Evolutionary conservation across 2,888 invertebrate species (phyloP).

Genomic region (Drosophila antonietae): DNA sequence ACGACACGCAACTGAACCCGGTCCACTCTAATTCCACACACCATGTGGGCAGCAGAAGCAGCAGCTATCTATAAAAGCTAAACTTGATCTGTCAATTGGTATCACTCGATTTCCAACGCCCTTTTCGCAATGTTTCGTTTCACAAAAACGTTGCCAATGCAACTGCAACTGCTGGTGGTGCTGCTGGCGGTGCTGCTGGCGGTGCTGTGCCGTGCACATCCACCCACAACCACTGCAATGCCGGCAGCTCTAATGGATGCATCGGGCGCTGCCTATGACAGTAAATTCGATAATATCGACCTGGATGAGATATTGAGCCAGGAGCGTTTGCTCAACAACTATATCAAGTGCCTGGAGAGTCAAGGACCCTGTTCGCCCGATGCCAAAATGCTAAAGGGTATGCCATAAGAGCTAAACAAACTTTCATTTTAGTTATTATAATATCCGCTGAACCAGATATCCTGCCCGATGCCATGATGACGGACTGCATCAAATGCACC

Average conservation of each 20-base stretch:
- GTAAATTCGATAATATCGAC: conserved; percentile 89
- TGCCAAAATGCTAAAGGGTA: conserved; percentile 89
- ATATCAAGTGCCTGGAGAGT: conserved; percentile 88
- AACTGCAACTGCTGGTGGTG: not conserved
- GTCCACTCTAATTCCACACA: not conserved
- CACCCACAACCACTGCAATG: conserved; percentile 61
- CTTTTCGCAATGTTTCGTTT: conserved; percentile 28
- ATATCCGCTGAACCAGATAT: conserved; percentile 85
- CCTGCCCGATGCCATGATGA: conserved; percentile 89
- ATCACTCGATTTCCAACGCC: conserved; percentile 12
- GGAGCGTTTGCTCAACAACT: conserved; percentile 88
- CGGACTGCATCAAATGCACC: conserved; percentile 89
- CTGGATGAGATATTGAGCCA: conserved; percentile 88
- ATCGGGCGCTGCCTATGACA: conserved; percentile 85
- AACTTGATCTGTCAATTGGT: not conserved
- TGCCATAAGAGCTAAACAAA: not conserved
- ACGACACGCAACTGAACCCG: conserved; percentile 34
- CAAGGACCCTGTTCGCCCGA: conserved; percentile 89
- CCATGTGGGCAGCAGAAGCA: not conserved
- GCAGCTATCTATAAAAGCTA: conserved; percentile 40
- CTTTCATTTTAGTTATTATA: too few species aligned
- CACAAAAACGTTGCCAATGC: not conserved
- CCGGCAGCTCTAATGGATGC: conserved; percentile 4
- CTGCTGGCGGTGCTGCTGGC: conserved; percentile 10
- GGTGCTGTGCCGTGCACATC: conserved; percentile 42